Evolutionary conservation across 2,113 vertebrate species (phyloP), one percentile per base, ranked within the genome.

Genomic region (Hydrochoerus hydrochaeris): DNA sequence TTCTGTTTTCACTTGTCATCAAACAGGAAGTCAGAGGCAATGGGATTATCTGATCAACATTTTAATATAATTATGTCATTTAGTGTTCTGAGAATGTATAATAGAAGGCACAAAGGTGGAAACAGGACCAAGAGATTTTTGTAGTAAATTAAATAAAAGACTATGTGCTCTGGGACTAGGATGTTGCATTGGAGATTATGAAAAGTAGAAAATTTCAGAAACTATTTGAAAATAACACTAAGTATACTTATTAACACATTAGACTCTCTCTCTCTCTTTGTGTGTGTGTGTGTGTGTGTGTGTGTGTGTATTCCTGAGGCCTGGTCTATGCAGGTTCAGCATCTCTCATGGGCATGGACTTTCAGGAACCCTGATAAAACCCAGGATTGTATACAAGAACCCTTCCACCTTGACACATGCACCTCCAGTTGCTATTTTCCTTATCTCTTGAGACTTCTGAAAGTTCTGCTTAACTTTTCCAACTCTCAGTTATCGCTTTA

Each of bases 61-160:
- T 92, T 89, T 67, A 82, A 67, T 3, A 57, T 3, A 88, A 80
- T 81, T 83, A 92, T 69, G 78, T 92, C 77, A 80, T 22, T 60
- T 81, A 84, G 32, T 63, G 16, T 80, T 7, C 84, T 67, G 77
- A 96, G 32, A 77, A 52, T 63, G 54, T 14, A 3, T 26, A 49
- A 7, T 17, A 75, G 13, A 0, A 52, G 85, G 26, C 8, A 77
- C 19, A 75, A 54, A 90, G 30, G 7, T 67, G 3, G 7, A 57
- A 81, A 88, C 1, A 75, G 5, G 12, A 62, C 38, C 5, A 20
- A 5, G 38, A 67, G 38, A 32, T 28, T 81, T 95, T 54, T 93
- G 30, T 11, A 67, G 30, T 82, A 86, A 85, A 20, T 16, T 1
- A 32, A 35, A 24, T 52, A 52, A 38, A 77, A 92, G 12, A 77